Base-by-base conservation (phyloP, 1,140 invertebrate genomes). In the Achroia grisella region DNA sequence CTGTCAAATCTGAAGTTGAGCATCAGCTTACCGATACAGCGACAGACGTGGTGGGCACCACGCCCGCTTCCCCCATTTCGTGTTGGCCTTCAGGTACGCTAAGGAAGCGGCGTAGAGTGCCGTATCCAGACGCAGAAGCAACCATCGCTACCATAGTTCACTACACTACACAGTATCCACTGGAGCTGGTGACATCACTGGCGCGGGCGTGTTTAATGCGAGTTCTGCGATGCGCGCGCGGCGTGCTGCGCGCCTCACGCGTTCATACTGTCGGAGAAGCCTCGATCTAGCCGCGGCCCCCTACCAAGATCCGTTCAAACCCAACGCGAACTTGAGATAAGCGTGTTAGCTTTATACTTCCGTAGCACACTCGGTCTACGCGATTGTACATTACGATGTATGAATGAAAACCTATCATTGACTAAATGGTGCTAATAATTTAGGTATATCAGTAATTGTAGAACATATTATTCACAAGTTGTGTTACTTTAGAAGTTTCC, bases 61-160 rank as follows among this genome's bases (percentile, higher is more conserved):
- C 58, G 40, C 56, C 63, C 28, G 60, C 58, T 33, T 66, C 61
- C 10, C 52, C 48, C 10, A 55, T 48, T 13, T 54, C 49, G 30
- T 64, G 61, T 39, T 77, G 75, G 46, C 80, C 80, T 39, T 78
- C 77, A 42, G 80, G 77, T 15, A 68, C 80, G 69, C 80, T 84
- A 23, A 85, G 62, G 56, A 82, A 85, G 39, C 80, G 74, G 64
- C 80, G 76, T 37, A 82, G 63, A 41, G 80, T 79, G 71, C 78
- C 80, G 62, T 80, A 81, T 67, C 80, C 80, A 55, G 78, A 84
- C 46, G 80, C 78, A 27, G 80, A 84, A 44, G 80, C 80, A 43
- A 84, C 75, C 79, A 81, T 84, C 23, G 77, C 74, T 65, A 84
- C 77, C 80, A 84, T 84, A 56, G 56, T 72, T 56, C 68, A 62